Conservation (phyloP, 2,888 invertebrate species). For the Orthosia gracilis region DNA sequence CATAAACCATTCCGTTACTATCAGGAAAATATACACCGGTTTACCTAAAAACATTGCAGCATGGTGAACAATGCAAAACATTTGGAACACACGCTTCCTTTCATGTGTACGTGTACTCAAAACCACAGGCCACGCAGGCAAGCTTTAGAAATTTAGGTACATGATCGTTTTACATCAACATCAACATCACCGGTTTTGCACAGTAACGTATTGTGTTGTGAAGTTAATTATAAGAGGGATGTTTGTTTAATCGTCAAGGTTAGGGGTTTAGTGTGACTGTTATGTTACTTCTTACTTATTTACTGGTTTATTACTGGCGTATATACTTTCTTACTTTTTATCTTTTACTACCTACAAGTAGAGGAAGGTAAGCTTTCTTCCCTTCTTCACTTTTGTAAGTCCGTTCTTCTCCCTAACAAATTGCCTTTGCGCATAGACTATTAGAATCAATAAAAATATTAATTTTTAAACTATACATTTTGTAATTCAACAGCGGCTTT, state of each 20-base stretch:
- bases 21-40: slow-evolving; percentile 6
- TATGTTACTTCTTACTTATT: neutral
- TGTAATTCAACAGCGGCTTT: too few relatives aligned
- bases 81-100: slow-evolving; percentile 60
- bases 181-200: slow-evolving; percentile 40
- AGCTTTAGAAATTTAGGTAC: slow-evolving; percentile 39
- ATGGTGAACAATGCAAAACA: slow-evolving; percentile 56
- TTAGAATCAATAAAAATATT: too few relatives aligned
- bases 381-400: neutral
- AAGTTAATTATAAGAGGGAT: slow-evolving; percentile 14
- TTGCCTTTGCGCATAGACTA: too few relatives aligned
- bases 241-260: slow-evolving; percentile 48
- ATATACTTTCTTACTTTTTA: neutral
- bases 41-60: slow-evolving; percentile 27
- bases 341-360: neutral
- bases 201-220: slow-evolving; percentile 22
- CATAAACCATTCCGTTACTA: slow-evolving; percentile 8
- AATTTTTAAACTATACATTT: neutral
- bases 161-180: slow-evolving; percentile 59
- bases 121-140: slow-evolving; percentile 33
- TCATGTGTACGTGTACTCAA: slow-evolving; percentile 26
- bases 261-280: slow-evolving; percentile 11
- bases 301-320: neutral
- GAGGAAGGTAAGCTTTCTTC: neutral
- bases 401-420: too few relatives aligned